A percentile compares a stretch with the other conserved stretches of the same genome.
Conservation (phyloP, 2,797 vertebrate species). For the Galagoides demidoff region DNA sequence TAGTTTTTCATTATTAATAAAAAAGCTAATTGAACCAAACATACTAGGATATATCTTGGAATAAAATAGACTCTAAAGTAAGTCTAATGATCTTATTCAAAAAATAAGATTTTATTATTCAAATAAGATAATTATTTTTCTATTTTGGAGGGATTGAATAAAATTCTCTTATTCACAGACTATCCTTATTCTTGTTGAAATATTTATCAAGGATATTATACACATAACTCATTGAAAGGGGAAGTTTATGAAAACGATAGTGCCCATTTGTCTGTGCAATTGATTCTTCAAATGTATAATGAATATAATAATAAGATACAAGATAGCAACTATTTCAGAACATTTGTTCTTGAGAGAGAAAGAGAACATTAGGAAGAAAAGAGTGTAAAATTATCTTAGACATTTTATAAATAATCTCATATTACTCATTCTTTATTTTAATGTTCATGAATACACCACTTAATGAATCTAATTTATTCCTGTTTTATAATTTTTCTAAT, state of each 20-base stretch:
- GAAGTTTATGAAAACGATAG: background rate
- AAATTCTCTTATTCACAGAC: background rate
- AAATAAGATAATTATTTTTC: background rate
- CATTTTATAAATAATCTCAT: background rate
- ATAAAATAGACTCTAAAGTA: background rate
- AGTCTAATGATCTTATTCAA: background rate
- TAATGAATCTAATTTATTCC: background rate
- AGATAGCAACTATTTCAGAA: background rate
- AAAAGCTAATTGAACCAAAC: background rate
- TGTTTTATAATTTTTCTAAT: background rate
- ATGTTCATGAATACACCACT: background rate
- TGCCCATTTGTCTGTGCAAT: background rate
- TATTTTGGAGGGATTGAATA: background rate
- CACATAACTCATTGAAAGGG: background rate
- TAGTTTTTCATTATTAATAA: background rate
- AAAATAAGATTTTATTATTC: background rate
- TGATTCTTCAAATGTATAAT: background rate
- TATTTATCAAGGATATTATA: background rate
- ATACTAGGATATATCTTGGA: background rate
- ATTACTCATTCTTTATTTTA: background rate
- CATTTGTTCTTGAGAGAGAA: background rate
- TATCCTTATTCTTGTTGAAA: background rate
- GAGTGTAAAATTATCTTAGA: background rate
- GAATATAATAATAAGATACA: background rate
- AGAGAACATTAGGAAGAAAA: background rate